Evolutionary conservation across 2,888 invertebrate species (phyloP).

Genomic region (Tiliacea aurago): DNA sequence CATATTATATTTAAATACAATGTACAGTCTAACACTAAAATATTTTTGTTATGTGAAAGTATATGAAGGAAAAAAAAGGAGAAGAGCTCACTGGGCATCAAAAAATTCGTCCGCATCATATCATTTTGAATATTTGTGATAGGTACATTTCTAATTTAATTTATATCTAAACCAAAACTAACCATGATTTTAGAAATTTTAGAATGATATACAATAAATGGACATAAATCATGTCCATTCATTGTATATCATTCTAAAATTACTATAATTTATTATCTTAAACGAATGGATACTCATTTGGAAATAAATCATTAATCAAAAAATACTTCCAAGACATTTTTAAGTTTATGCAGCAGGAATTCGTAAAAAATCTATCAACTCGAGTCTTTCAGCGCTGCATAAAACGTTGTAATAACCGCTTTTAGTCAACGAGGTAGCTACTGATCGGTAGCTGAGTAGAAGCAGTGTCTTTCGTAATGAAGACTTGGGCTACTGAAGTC

Average conservation of each 20-base stretch:
- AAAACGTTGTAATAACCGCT: slow-evolving; percentile 14
- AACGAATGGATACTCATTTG: not conserved
- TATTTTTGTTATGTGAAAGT: no score
- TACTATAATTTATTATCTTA: not conserved
- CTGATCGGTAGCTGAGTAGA: slow-evolving; percentile 56
- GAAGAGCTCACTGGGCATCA: no score
- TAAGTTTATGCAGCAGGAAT: not conserved
- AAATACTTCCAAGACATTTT: not conserved
- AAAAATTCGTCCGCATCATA: no score
- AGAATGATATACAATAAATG: no score
- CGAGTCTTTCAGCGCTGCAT: not conserved
- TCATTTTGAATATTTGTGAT: no score
- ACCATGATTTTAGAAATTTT: no score
- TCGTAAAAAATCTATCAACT: not conserved
- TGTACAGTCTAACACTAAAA: no score
- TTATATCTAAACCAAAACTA: not conserved
- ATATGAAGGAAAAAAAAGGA: no score
- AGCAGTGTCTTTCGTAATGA: slow-evolving; percentile 54
- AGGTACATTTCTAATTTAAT: not conserved
- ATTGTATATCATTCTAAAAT: not conserved
- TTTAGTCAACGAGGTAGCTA: slow-evolving; percentile 49
- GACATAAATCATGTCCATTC: no score
- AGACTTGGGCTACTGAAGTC: slow-evolving; percentile 47
- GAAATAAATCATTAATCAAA: not conserved
- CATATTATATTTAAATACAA: no score